Conservation (phyloP, 2,888 invertebrate species). For the Pachycephus smyrnensis region DNA sequence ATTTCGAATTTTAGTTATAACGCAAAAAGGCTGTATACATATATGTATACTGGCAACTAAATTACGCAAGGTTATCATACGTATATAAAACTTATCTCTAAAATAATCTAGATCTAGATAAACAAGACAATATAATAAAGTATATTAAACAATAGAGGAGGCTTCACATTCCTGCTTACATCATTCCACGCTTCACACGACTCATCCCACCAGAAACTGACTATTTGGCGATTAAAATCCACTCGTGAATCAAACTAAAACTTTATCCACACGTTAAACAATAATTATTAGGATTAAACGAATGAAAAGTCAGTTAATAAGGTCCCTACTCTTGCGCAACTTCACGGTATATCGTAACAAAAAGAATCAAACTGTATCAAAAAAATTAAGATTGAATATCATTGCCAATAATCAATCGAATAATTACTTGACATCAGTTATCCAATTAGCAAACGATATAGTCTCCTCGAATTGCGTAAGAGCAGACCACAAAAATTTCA, state of each 20-base stretch:
- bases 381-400: no score
- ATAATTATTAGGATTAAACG: background rate
- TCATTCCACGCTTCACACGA: conserved; percentile 6
- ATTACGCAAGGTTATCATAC: background rate
- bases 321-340: background rate
- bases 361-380: no score
- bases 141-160: conserved; percentile 1
- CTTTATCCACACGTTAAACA: background rate
- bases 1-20: background rate
- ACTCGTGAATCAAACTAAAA: background rate
- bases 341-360: background rate
- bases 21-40: background rate
- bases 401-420: no score
- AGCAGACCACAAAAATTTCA: background rate
- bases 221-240: conserved; percentile 1
- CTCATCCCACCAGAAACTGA: background rate
- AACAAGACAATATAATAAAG: background rate
- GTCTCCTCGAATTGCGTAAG: background rate
- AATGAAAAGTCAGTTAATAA: conserved; percentile 4
- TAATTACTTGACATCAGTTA: background rate
- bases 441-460: background rate
- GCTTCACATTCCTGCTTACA: background rate
- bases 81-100: background rate
- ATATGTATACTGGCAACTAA: background rate
- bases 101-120: conserved; percentile 1